These are phyloP conservation scores for Dasypolia templi DNA, from an alignment of 2,888 invertebrate species.

Conservation along the genomic window DNA sequence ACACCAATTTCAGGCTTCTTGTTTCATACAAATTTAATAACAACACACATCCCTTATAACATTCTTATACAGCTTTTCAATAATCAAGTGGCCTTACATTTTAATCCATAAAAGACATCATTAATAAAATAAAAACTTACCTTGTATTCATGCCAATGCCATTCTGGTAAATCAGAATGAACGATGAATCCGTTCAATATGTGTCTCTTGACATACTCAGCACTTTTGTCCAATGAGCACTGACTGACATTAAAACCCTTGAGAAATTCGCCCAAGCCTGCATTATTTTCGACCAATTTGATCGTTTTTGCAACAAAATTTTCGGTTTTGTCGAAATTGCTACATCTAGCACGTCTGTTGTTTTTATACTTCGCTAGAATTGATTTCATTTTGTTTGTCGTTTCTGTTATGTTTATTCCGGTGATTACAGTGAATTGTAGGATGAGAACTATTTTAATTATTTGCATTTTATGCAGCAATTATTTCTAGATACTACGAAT, in stretches of 20 bases:
- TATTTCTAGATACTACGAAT: neutral
- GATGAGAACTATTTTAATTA: slow-evolving; percentile 66
- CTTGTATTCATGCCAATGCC: slow-evolving; percentile 86
- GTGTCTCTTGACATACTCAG: slow-evolving; percentile 71
- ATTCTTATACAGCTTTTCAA: too few relatives aligned
- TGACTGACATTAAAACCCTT: slow-evolving; percentile 74
- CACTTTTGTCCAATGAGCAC: slow-evolving; percentile 67
- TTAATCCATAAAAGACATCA: neutral
- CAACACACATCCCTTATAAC: too few relatives aligned
- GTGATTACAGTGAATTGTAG: slow-evolving; percentile 68
- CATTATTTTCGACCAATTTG: slow-evolving; percentile 72
- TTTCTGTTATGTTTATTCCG: slow-evolving; percentile 70
- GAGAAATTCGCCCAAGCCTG: slow-evolving; percentile 73
- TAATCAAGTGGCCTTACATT: too few relatives aligned
- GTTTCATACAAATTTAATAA: too few relatives aligned
- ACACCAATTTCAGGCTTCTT: too few relatives aligned
- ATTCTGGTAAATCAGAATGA: slow-evolving; percentile 74
- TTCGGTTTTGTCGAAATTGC: slow-evolving; percentile 57
- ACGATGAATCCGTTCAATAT: slow-evolving; percentile 76
- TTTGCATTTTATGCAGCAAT: slow-evolving; percentile 28
- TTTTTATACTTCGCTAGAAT: slow-evolving; percentile 69
- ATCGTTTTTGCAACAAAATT: slow-evolving; percentile 70
- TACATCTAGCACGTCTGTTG: slow-evolving; percentile 66
- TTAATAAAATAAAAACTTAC: slow-evolving; percentile 68
- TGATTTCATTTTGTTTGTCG: slow-evolving; percentile 69